Conservation (phyloP, 2,888 invertebrate genomes). For the Drosophila sordidula region DNA sequence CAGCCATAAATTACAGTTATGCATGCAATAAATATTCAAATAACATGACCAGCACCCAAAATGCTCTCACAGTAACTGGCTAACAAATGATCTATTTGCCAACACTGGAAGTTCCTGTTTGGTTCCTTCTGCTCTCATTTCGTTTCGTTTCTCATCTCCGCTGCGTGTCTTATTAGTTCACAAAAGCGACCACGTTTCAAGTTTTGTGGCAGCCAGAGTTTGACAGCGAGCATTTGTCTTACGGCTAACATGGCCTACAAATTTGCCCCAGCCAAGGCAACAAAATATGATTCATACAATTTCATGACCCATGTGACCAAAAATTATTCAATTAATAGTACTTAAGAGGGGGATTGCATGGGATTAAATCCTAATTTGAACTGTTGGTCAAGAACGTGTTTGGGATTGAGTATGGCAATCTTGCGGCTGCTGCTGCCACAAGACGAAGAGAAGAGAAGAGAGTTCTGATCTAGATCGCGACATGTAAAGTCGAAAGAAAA, state of each 20-base stretch:
- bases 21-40: constrained; percentile 81
- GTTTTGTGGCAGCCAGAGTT: constrained; percentile 68
- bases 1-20: constrained; percentile 83
- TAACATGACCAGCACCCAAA: constrained; percentile 66
- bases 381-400: neutral
- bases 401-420: too few species aligned
- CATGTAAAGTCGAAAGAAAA: too few species aligned
- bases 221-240: constrained; percentile 57
- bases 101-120: constrained; percentile 42
- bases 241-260: constrained; percentile 43
- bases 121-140: constrained; percentile 4
- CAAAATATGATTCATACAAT: constrained; percentile 59
- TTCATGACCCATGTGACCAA: constrained; percentile 38
- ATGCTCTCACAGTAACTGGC: constrained; percentile 62
- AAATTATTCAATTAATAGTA: constrained; percentile 25
- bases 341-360: neutral
- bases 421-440: too few species aligned
- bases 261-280: constrained; percentile 52
- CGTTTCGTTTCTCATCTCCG: constrained; percentile 49
- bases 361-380: neutral
- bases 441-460: too few species aligned
- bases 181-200: constrained; percentile 66
- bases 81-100: constrained; percentile 79
- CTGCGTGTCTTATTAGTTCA: constrained; percentile 70
- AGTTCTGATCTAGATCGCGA: too few species aligned